Evolutionary conservation across 2,113 vertebrate genomes (phyloP).

Genomic region (Ornithorhynchus anatinus): DNA sequence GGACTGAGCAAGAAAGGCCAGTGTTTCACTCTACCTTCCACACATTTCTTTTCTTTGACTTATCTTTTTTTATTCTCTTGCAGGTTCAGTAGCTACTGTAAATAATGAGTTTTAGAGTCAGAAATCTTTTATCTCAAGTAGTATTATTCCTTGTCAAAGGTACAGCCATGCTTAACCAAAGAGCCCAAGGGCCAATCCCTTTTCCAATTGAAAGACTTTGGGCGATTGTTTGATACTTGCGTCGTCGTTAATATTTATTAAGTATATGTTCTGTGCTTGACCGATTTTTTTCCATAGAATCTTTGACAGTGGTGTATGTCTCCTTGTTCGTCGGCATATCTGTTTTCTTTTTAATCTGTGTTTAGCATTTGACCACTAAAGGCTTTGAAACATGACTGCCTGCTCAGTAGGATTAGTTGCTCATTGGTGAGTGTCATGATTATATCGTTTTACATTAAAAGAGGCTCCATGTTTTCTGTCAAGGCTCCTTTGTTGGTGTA

Average conservation of each 20-base stretch:
- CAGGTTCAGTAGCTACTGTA: neutral
- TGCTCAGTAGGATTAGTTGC: conserved; percentile 9
- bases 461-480: neutral
- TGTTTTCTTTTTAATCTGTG: conserved; percentile 20
- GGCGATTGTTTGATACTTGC: neutral
- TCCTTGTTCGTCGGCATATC: conserved; percentile 1
- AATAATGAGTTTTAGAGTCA: neutral
- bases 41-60: neutral
- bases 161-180: neutral
- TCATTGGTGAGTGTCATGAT: neutral
- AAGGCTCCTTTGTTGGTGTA: neutral
- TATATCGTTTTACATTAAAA: conserved; percentile 3
- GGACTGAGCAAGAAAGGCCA: neutral
- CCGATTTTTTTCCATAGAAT: conserved; percentile 4
- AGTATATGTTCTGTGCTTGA: conserved; percentile 10
- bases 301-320: neutral
- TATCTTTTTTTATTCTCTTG: neutral
- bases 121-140: neutral
- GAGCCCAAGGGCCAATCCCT: neutral
- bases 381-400: conserved; percentile 6
- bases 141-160: neutral
- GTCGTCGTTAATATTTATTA: conserved; percentile 3
- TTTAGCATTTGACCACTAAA: conserved; percentile 30
- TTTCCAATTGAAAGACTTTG: neutral
- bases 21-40: neutral